Base-by-base conservation (phyloP, 2,113 vertebrate species). In the Microtus ochrogaster region DNA sequence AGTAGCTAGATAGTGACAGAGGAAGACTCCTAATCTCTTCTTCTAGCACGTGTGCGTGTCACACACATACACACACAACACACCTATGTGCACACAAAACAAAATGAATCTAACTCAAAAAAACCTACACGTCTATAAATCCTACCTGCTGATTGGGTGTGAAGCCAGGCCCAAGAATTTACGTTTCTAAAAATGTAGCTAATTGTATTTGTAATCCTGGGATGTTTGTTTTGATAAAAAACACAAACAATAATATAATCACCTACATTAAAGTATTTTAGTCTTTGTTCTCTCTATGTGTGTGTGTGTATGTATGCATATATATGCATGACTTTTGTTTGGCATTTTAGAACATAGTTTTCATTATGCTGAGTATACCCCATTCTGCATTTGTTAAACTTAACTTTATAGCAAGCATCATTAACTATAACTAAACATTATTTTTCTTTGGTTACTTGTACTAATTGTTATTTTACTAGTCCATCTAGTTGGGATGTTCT, bases 341-440 rank as follows among this genome's bases (percentile, higher is more conserved):
- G 89, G 3, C 76, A 58, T 94, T 91, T 86, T 77, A 90, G 33
- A 94, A 76, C 22, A n/a, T 94, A 65, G 73, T 94, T 97, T 93
- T 88, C 49, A 83, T 95, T 36, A 41, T 85, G 70, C 65, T 55
- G 33, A 95, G 73, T 81, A 49, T n/a, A 41, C 16, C 87, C 3
- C n/a, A 0, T 90, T 93, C 21, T 96, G n/a, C 14, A 76, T 92
- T 96, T 96, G 36, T 87, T 91, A 81, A 81, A 89, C 24, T 87
- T 88, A 81, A 91, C 30, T 87, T 81, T 84, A 61, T 92, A 78
- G 26, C 82, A 93, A 86, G 74, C 79, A 89, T 47, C 88, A 44
- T 70, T 74, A 74, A 58, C 52, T 30, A 26, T 74, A 61, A 89
- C 26, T 65, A n/a, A 63, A 24, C 90, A 49, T 11, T 28, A 16